These are phyloP conservation scores for Apodemus agrarius DNA, from an alignment of 2,797 vertebrate genomes.

Conservation along the genomic window DNA sequence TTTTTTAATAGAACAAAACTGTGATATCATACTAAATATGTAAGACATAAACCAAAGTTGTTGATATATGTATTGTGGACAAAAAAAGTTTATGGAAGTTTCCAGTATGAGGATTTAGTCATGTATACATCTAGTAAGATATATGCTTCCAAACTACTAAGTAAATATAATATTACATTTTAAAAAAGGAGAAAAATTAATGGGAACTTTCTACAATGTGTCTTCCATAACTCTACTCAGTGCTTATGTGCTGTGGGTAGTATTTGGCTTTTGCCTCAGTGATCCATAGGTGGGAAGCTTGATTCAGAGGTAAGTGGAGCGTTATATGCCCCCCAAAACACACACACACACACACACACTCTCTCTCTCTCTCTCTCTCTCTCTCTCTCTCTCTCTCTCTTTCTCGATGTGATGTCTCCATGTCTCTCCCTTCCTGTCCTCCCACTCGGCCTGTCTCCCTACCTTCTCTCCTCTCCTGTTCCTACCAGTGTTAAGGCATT, in stretches of 20 bases:
- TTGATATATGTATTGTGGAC: neutral
- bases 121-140: conserved; percentile 1
- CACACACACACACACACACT: no score
- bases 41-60: conserved; percentile 55
- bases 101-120: conserved; percentile 45
- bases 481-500: neutral
- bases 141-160: conserved; percentile 16
- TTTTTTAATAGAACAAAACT: conserved; percentile 6
- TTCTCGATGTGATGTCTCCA: neutral
- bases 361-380: no score
- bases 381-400: no score
- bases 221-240: neutral
- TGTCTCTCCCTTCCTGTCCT: neutral
- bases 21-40: neutral
- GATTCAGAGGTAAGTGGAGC: neutral
- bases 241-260: neutral
- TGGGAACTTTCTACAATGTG: neutral
- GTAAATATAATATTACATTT: conserved; percentile 25
- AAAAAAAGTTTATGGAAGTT: neutral
- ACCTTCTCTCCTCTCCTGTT: neutral
- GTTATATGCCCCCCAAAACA: no score
- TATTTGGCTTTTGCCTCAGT: neutral
- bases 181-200: conserved; percentile 17
- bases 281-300: neutral
- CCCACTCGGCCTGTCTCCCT: no score